Conservation (phyloP, 2,113 vertebrate genomes). For the Cisticola juncidis region DNA sequence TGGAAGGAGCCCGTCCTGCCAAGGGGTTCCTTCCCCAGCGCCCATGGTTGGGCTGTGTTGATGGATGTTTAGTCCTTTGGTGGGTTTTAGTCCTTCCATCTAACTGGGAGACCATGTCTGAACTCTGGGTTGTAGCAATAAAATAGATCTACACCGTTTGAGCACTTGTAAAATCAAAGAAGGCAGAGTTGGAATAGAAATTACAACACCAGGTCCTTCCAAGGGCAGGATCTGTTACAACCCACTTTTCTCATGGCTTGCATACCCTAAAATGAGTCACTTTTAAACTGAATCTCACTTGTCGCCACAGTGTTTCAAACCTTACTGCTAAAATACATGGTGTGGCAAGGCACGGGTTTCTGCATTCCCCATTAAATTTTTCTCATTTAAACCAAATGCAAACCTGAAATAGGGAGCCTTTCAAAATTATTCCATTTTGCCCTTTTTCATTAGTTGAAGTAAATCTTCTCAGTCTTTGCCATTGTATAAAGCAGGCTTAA, state of each 20-base stretch:
- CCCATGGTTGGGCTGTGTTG: fast-evolving
- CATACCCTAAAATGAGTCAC: background rate
- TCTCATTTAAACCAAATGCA: background rate
- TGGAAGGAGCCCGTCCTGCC: background rate
- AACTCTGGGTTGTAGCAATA: background rate
- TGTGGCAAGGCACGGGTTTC: background rate
- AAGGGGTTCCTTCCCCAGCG: too few species aligned
- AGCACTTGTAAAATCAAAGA: background rate
- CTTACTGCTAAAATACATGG: background rate
- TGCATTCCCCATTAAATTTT: background rate
- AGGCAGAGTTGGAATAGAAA: background rate
- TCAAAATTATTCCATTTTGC: background rate
- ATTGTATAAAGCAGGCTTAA: background rate
- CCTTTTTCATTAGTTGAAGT: background rate
- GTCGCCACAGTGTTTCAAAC: background rate
- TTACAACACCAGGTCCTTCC: background rate
- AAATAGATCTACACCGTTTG: background rate
- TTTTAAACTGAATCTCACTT: background rate
- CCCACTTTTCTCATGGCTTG: background rate
- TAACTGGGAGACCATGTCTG: background rate
- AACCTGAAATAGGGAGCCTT: background rate
- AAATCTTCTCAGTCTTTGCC: background rate
- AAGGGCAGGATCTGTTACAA: background rate
- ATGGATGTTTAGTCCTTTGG: background rate
- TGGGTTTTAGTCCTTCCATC: background rate